These are phyloP conservation scores for Eubasilissa regina DNA, from an alignment of 1,140 invertebrate species.

Conservation along the genomic window DNA sequence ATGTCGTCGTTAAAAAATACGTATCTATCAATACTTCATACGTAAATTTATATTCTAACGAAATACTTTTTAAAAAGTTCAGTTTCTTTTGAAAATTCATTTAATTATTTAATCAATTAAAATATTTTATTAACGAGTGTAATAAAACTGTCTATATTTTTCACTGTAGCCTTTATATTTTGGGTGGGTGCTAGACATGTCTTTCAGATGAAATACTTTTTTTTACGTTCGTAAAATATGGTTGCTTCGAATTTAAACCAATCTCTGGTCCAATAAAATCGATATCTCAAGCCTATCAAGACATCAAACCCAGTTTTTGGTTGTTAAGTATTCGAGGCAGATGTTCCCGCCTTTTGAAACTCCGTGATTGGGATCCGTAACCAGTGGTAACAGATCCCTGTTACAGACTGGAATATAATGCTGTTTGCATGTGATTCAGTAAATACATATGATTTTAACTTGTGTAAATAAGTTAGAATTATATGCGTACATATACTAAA, in stretches of 20 bases:
- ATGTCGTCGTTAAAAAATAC: too few species aligned
- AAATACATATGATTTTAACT: too few species aligned
- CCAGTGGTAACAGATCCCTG: not conserved
- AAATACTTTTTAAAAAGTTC: too few species aligned
- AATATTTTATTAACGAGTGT: constrained; percentile 25
- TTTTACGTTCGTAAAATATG: constrained; percentile 36
- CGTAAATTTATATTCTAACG: too few species aligned
- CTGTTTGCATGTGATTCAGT: not conserved
- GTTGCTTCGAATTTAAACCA: constrained; percentile 11
- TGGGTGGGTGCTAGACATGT: constrained; percentile 22
- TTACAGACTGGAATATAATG: not conserved
- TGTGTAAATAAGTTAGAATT: not conserved
- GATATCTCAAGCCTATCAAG: constrained; percentile 41
- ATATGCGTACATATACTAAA: not conserved
- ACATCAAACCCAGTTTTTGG: constrained; percentile 30
- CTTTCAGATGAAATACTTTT: constrained; percentile 5
- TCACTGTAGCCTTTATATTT: constrained; percentile 18
- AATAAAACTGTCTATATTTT: constrained; percentile 14
- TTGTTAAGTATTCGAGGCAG: constrained; percentile 9
- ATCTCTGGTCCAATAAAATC: constrained; percentile 35
- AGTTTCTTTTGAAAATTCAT: too few species aligned
- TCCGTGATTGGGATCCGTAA: not conserved
- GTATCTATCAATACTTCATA: too few species aligned
- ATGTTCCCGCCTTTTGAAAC: constrained; percentile 10
- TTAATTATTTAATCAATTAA: not conserved